Conservation (phyloP, 1,140 invertebrate genomes). For the Polypedilum vanderplanki region DNA sequence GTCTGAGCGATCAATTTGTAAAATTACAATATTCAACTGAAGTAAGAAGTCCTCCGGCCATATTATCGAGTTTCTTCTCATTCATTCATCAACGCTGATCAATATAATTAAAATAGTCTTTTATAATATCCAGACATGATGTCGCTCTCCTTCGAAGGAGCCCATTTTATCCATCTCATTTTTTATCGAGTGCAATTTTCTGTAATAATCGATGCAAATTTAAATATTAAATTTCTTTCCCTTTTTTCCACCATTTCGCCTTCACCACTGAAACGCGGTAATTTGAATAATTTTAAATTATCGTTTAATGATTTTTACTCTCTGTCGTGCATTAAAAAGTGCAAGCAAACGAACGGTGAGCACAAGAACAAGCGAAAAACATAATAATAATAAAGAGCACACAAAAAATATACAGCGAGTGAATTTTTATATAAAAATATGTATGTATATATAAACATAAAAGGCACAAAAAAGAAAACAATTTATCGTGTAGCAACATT, state of each 20-base stretch:
- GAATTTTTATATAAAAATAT: background rate
- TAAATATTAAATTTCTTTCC: background rate
- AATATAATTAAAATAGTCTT: no score
- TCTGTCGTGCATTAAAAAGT: background rate
- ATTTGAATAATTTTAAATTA: slow-evolving; percentile 20
- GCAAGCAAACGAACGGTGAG: background rate
- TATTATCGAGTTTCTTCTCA: no score
- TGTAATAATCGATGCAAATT: background rate
- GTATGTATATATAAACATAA: background rate
- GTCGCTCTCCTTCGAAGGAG: slow-evolving; percentile 2
- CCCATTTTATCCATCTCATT: background rate
- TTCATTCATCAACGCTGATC: no score
- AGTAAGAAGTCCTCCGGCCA: no score
- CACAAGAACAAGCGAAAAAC: background rate
- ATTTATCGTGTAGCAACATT: background rate
- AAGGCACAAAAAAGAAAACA: slow-evolving; percentile 1
- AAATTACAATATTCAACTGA: no score
- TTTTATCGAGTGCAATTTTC: background rate
- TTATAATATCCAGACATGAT: background rate
- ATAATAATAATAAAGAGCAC: no score
- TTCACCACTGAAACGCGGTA: background rate
- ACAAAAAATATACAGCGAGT: no score
- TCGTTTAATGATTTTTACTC: slow-evolving; percentile 7
- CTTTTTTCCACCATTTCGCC: background rate
- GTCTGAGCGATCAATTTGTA: background rate